Evolutionary conservation across 30 jellyfish, hydroid and myxozoan genomes (phyloP), one percentile per base, ranked within the genome.

Genomic region (Pseudorhiza aurosa): DNA sequence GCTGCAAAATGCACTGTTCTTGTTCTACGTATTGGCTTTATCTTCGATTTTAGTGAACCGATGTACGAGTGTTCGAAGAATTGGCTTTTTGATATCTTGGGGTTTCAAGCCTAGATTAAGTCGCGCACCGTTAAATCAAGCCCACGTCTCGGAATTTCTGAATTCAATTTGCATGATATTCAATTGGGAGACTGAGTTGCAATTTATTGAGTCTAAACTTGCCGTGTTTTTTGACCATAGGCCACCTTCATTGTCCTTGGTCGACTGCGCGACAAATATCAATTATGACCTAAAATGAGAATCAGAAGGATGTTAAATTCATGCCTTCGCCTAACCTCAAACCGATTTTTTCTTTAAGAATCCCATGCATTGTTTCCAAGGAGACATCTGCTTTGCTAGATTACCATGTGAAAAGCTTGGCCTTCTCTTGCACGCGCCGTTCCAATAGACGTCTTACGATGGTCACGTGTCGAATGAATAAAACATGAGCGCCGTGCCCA

Each of bases 401-500:
- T 37, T 67, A 53, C 65, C 33, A 72, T 15, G 75, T 8, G 65
- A 19, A 50, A 49, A 25, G 51, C 65, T 14, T 32, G 67, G 49
- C 36, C 64, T 53, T 18, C 68, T 35, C 33, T 17, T 36, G 87
- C 87, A 73, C 87, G 87, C 87, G 87, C 87, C 87, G 75, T 53
- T 51, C 60, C 76, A 73, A 51, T 73, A 31, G 87, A 73, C 56
- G 76, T 73, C 87, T 55, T 46, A 73, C 53, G 65, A 12, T 55
- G 87, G 87, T 73, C 87, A 73, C 87, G 87, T 73, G 87, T 76
- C 87, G 56, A 33, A 73, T 73, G 73, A 44, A 73, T 73, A 29
- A 73, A 51, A 25, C 53, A 73, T 43, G 76, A 73, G 87, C 75
- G 53, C 62, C 83, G 21, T 43, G 69, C 68, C 69, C 87, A 73